Base-by-base conservation (phyloP, 2,113 vertebrate genomes). In the Lagopus leucura region DNA sequence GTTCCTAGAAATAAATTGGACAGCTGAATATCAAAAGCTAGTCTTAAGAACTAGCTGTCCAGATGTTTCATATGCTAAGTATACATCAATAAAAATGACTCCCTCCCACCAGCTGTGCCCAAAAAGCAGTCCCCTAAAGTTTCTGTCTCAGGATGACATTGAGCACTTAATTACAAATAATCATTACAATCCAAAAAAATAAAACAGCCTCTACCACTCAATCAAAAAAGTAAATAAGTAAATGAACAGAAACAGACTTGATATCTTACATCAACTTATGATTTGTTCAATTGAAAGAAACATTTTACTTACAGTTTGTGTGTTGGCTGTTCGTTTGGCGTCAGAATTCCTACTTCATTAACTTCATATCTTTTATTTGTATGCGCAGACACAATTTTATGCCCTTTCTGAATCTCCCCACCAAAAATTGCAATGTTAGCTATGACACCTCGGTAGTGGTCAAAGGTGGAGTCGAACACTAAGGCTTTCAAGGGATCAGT, bases 381-480 rank as follows among this genome's bases (percentile, higher is more conserved):
- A 94, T 99, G 90, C 1, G 98, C 98, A 10, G 98, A 99, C 57
- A 98, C 80, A 47, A 99, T 98, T 94, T 97, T 98, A 95, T 99
- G 98, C 50, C 99, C 99, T 96, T 98, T 99, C 70, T 93, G 96
- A 94, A 99, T 97, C 61, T 96, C 92, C 50, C 99, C 99, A 63
- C 98, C 99, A 83, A 99, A 98, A 40, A 99, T 93, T 0, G 99
- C 98, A 18, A 99, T 95, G 90, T 98, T 99, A 82, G 99, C 98
- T 94, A 99, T 86, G 34, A 99, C 98, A 6, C 99, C 99, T 97
- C 99, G 98, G 76, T 99, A 99, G 84, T 98, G 98, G 95, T 99
- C 99, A 88, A 99, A 99, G 34, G 96, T 99, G 18, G 99, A 99
- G 92, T 99, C 99, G 93, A 99, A 99, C 43, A 99, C 98, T 55